Conservation (phyloP, 92 coral and sea anemone species). For the Phenganax stokvisi region DNA sequence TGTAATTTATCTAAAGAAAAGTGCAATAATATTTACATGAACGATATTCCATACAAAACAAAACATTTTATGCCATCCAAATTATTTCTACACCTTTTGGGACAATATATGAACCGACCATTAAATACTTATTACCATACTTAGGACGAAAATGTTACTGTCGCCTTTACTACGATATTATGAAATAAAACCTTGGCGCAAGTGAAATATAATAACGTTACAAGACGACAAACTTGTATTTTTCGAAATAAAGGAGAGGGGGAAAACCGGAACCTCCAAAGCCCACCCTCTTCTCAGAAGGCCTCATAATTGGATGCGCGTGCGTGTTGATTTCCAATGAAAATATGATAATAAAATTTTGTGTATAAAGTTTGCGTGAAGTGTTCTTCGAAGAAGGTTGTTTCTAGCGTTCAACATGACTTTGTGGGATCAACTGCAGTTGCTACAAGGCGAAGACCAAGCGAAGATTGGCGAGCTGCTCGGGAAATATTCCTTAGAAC, state of each 20-base stretch:
- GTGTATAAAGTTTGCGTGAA: not conserved
- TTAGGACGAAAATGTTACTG: too few species aligned
- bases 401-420: conserved; percentile 21
- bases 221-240: not conserved
- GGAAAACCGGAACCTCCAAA: conserved; percentile 22
- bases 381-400: conserved; percentile 29
- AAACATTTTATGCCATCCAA: too few species aligned
- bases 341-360: conserved; percentile 9
- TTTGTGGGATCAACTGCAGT: conserved; percentile 37
- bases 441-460: conserved; percentile 33
- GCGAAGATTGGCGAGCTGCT: conserved; percentile 32
- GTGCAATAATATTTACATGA: too few species aligned
- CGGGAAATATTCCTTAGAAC: conserved; percentile 52
- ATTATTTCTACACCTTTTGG: too few species aligned
- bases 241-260: not conserved
- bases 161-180: not conserved
- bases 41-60: too few species aligned
- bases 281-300: conserved; percentile 22
- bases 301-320: conserved; percentile 23
- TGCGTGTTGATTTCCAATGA: conserved; percentile 7
- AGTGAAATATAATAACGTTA: not conserved
- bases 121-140: too few species aligned
- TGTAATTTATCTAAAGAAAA: too few species aligned
- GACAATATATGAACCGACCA: too few species aligned
- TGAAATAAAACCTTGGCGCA: not conserved